phyloP scores from a whole-genome alignment of 2,797 vertebrate genomes.

The Rhinatrema bivittatum region DNA sequence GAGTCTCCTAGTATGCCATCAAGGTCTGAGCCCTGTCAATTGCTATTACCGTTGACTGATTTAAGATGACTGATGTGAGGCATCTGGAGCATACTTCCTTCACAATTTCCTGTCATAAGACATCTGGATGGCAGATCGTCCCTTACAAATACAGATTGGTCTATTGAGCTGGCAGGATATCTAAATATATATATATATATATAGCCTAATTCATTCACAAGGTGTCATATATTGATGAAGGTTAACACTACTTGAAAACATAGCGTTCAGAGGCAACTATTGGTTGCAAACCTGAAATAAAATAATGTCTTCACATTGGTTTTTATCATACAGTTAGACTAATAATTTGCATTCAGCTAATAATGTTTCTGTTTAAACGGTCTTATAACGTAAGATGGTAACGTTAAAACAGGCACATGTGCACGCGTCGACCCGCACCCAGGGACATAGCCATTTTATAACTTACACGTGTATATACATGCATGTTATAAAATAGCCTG shows the following conservation, averaged over 20 bases:
- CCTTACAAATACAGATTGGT: slow-evolving; percentile 52
- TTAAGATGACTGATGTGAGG: slow-evolving; percentile 53
- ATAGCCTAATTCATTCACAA: background rate
- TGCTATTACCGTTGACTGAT: slow-evolving; percentile 16
- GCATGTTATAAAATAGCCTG: too few species aligned
- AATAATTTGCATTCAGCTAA: too few species aligned
- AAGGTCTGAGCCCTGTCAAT: slow-evolving; percentile 18
- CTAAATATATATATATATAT: too few species aligned
- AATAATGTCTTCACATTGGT: too few species aligned
- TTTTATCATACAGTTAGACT: too few species aligned
- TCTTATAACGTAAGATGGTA: too few species aligned
- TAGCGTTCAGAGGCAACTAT: background rate
- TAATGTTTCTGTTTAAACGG: too few species aligned
- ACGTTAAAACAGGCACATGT: too few species aligned
- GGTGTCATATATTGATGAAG: background rate
- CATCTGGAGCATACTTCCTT: slow-evolving; percentile 56
- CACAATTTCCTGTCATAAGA: slow-evolving; percentile 54
- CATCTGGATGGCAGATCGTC: slow-evolving; percentile 50
- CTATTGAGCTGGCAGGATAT: slow-evolving; percentile 18
- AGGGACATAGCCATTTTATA: too few species aligned
- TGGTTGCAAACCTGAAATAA: background rate
- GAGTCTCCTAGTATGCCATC: slow-evolving; percentile 5
- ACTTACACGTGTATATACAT: too few species aligned
- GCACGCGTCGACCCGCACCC: too few species aligned
- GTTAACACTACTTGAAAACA: background rate